Evolutionary conservation across 1,140 invertebrate species (phyloP).

Genomic region (Listronotus oregonensis): DNA sequence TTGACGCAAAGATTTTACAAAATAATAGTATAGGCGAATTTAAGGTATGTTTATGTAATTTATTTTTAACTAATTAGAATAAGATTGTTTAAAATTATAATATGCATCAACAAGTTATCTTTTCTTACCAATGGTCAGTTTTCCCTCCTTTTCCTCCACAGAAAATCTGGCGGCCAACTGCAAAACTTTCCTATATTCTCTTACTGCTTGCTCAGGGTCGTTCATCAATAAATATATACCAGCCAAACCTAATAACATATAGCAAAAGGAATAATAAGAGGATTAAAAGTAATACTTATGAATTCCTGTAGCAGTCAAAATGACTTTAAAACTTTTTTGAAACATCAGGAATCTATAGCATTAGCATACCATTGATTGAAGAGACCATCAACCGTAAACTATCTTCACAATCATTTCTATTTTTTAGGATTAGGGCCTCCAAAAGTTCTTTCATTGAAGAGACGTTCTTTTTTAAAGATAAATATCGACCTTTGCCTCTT

Average conservation of each 20-base stretch:
- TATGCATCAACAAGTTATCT: no score
- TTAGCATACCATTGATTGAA: slow-evolving; percentile 64
- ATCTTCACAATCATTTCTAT: slow-evolving; percentile 68
- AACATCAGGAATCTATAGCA: no score
- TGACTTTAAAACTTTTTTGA: no score
- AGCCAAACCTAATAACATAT: slow-evolving; percentile 58
- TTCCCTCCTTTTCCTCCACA: slow-evolving; percentile 43
- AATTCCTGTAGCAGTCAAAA: no score
- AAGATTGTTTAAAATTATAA: no score
- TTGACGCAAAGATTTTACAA: no score
- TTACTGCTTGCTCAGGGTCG: slow-evolving; percentile 62
- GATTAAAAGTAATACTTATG: no score
- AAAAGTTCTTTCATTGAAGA: slow-evolving; percentile 74
- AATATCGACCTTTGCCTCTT: slow-evolving; percentile 56
- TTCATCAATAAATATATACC: slow-evolving; percentile 66
- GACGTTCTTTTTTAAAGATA: slow-evolving; percentile 62
- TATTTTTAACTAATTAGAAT: no score
- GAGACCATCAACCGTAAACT: slow-evolving; percentile 67
- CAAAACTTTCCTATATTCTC: slow-evolving; percentile 67
- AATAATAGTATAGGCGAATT: no score
- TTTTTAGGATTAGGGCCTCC: slow-evolving; percentile 68
- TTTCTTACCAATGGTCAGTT: slow-evolving; percentile 47
- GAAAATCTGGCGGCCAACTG: slow-evolving; percentile 62
- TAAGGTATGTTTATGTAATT: no score
- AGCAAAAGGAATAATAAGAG: no score